Base-by-base conservation (phyloP, 2,797 vertebrate genomes). In the Gymnothorax reevesii region DNA sequence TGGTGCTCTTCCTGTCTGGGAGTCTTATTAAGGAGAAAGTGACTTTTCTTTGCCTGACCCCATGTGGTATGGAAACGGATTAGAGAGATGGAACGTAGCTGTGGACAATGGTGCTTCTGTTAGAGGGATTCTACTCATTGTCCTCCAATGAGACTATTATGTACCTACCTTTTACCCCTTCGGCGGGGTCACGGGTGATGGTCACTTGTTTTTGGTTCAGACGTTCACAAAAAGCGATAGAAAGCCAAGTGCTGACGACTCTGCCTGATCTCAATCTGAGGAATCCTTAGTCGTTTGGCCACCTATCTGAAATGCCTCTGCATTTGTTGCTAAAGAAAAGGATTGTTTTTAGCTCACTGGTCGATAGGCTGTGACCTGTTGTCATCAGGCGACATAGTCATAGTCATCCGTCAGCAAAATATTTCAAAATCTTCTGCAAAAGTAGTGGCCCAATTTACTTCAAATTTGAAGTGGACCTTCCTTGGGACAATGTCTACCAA, bases 31-130 rank as follows among this genome's bases (percentile, higher is more conserved):
- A 75, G 79, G 69, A 60, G 64, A 59, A 89, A 54, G 88, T 88
- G 87, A 82, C 69, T 85, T 87, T 86, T 55, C 42, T 73, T 75
- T 49, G 83, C 77, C 80, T n/a, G 80, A 60, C 52, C 62, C 57
- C 77, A 9, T 54, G 62, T 49, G 49, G 71, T 9, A n/a, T 85
- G 83, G 83, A 57, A 57, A 60, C 33, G 77, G 84, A 89, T 87
- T 90, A 91, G 88, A 83, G 87, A 87, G 85, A 86, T 88, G 84
- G 86, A 86, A 75, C 90, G 80, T 83, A 85, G 85, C 85, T 2
- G 64, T 87, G 62, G 42, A 77, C 86, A 82, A 62, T 82, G n/a
- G 83, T 7, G 83, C 25, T 22, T 27, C 12, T 54, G 33, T 17
- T 0, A 71, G 84, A 71, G 17, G 25, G 83, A 64, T 20, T 57